Percentiles rank a stretch among this genome's conserved stretches.
Evolutionary conservation across 2,797 vertebrate genomes (phyloP).

Genomic region (Rhinoraja longicauda): DNA sequence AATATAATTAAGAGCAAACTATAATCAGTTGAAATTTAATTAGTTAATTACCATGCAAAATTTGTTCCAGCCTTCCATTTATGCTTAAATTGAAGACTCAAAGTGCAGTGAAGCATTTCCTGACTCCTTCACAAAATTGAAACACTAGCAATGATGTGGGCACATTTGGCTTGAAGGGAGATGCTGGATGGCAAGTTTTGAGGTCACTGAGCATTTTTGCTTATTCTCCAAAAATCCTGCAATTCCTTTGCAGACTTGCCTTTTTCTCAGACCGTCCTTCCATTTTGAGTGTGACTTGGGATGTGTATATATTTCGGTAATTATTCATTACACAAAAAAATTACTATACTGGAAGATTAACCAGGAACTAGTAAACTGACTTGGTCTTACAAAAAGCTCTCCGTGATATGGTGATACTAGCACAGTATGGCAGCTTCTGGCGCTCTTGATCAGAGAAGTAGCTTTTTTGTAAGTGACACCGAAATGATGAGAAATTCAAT

Average conservation of each 20-base stretch:
- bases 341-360: conserved; percentile 19
- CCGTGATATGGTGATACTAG: background rate
- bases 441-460: background rate
- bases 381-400: background rate
- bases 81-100: background rate
- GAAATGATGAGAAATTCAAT: background rate
- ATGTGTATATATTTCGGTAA: background rate
- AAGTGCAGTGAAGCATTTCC: conserved; percentile 14
- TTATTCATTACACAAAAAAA: no score
- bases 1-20: background rate
- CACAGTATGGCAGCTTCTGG: conserved; percentile 13
- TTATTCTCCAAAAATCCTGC: background rate
- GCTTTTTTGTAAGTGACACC: conserved; percentile 6
- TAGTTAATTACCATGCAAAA: background rate
- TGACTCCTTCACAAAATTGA: conserved; percentile 5
- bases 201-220: conserved; percentile 22
- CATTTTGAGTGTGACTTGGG: no score
- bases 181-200: background rate
- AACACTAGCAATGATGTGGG: background rate
- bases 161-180: conserved; percentile 20
- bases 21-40: background rate
- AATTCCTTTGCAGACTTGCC: no score
- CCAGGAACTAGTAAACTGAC: background rate
- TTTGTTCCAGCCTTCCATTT: background rate
- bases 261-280: no score